Percentiles rank a stretch among this genome's conserved stretches.
phyloP scores from a whole-genome alignment of 2,113 vertebrate species.

The Dinomys branickii region DNA sequence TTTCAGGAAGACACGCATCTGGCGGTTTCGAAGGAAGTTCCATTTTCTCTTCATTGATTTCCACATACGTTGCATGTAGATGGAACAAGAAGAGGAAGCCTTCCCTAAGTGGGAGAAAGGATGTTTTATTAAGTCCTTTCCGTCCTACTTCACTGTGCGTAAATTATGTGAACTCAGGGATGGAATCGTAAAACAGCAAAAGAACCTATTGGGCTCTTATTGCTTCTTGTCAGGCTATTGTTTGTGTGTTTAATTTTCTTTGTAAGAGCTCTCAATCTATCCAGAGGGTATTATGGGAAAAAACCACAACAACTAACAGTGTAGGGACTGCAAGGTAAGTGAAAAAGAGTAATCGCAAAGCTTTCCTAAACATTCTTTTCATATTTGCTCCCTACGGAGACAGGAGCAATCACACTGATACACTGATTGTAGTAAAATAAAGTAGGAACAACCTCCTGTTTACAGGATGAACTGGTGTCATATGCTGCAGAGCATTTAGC shows the following conservation, averaged over 20 bases:
- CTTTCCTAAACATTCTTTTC: not conserved
- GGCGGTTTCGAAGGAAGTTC: conserved; percentile 52
- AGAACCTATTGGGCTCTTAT: not conserved
- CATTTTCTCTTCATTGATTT: conserved; percentile 59
- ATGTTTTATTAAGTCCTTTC: conserved; percentile 57
- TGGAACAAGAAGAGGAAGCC: not conserved
- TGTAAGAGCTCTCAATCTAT: not conserved
- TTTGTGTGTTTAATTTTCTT: conserved; percentile 49
- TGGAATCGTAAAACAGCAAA: not conserved
- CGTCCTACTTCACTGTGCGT: conserved; percentile 5
- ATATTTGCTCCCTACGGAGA: not conserved
- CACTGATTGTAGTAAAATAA: not conserved
- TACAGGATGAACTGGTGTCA: not conserved
- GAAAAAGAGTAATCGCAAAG: conserved; percentile 42
- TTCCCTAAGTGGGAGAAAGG: not conserved
- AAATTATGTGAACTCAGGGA: not conserved
- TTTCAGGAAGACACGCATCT: conserved; percentile 26
- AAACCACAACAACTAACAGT: not conserved
- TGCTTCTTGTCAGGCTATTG: not conserved
- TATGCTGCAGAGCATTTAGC: not conserved
- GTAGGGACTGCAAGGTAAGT: not conserved
- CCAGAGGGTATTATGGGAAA: not conserved
- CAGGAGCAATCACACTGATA: not conserved
- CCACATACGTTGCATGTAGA: not conserved
- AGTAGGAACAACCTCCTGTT: not conserved